Evolutionary conservation across 2,113 vertebrate genomes (phyloP).

Genomic region (Chascanopsetta lugubris): DNA sequence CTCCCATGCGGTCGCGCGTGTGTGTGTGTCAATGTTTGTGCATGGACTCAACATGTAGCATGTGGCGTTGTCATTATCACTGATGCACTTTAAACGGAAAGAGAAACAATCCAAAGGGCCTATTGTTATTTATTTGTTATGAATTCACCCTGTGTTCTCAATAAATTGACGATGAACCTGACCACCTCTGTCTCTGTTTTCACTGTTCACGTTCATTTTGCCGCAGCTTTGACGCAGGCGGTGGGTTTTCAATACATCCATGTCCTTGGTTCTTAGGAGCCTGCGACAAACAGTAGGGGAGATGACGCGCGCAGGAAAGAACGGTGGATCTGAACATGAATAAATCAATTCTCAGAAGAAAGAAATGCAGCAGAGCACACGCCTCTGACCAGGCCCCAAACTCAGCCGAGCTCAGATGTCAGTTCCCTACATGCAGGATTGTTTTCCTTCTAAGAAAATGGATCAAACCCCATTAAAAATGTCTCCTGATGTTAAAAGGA

Average conservation of each 20-base stretch:
- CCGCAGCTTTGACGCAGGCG: too few relatives aligned
- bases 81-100: slow-evolving; percentile 78
- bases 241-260: too few relatives aligned
- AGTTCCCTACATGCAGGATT: too few relatives aligned
- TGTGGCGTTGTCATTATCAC: slow-evolving; percentile 45
- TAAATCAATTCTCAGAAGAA: too few relatives aligned
- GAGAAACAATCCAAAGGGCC: slow-evolving; percentile 52
- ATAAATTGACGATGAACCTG: slow-evolving; percentile 63
- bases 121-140: slow-evolving; percentile 73
- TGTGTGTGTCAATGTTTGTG: not conserved
- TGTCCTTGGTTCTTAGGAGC: slow-evolving; percentile 1
- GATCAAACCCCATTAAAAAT: too few relatives aligned
- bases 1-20: slow-evolving; percentile 23
- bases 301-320: slow-evolving; percentile 23
- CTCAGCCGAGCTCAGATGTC: too few relatives aligned
- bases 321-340: not conserved
- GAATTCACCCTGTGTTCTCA: slow-evolving; percentile 51
- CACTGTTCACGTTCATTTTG: not conserved
- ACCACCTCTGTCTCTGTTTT: slow-evolving; percentile 18
- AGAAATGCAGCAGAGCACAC: too few relatives aligned
- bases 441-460: too few relatives aligned
- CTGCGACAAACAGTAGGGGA: not conserved
- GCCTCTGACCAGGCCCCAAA: too few relatives aligned
- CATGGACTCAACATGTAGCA: slow-evolving; percentile 49
- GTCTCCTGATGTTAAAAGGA: too few relatives aligned